Base-by-base conservation (phyloP, 2,797 vertebrate genomes). In the Brachyrhaphis roseni region DNA sequence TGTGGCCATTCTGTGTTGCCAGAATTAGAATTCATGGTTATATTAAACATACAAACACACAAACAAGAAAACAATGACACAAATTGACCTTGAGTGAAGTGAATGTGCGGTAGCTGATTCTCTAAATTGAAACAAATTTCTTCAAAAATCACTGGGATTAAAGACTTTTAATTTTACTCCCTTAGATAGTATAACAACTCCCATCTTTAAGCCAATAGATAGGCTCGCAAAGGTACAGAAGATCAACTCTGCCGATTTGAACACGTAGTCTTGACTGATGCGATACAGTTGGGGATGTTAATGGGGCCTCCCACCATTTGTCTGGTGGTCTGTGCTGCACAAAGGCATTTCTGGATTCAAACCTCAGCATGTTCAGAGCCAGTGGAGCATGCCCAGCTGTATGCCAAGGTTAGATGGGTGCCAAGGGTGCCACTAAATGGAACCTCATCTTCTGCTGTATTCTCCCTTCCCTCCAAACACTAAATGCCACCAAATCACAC, bases 271-370 rank as follows among this genome's bases (percentile, higher is more conserved):
- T 72, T 86, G 82, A 87, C 80, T 82, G 78, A 91, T 89, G 88
- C 46, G 71, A 74, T 91, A 85, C 82, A 87, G 86, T 88, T 88
- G 82, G 82, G 89, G 89, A 90, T 92, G 90, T 89, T 93, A 92
- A 91, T 88, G 82, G 84, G 89, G 87, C 89, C 84, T 87, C 84
- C 89, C 86, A 76, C 83, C 84, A 84, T 90, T 93, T 87, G 91
- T 91, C 87, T 91, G 91, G 90, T 90, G 90, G 90, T 86, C 93
- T 84, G 80, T 78, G 87, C 90, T 82, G 88, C 93, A 95, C 92
- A 94, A 93, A 93, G 89, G 92, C 93, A 94, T 94, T 91, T 92
- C 93, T 94, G 93, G 94, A 95, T 93, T 94, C 92, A 91, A 94
- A 94, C 94, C 93, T 94, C 93, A 95, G 94, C 94, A 95, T 94